Conservation (phyloP, 2,797 vertebrate genomes). For the Phoebastria nigripes region DNA sequence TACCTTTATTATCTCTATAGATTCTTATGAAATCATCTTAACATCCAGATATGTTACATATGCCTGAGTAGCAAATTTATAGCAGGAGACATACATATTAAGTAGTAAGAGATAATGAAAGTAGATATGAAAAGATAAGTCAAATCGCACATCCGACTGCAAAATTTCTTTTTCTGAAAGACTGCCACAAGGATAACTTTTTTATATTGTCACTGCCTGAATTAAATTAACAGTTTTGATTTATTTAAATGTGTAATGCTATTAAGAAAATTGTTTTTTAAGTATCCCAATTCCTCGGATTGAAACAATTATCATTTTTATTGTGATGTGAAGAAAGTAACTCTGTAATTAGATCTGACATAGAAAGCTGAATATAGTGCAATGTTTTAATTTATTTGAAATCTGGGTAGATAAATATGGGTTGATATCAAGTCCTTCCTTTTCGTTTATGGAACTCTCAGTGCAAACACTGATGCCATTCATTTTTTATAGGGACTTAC, state of each 20-base stretch:
- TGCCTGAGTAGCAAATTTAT: neutral
- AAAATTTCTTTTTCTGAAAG: neutral
- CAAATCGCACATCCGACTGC: neutral
- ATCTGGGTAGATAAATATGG: neutral
- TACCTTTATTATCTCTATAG: neutral
- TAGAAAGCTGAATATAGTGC: neutral
- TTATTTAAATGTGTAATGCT: constrained; percentile 43
- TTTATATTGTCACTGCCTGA: neutral
- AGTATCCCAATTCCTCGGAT: neutral
- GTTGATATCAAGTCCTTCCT: neutral
- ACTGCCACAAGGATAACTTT: constrained; percentile 16
- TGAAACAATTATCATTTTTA: constrained; percentile 58
- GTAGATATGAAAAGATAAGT: neutral
- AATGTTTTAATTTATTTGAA: constrained; percentile 15
- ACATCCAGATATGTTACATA: neutral
- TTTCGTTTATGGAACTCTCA: neutral
- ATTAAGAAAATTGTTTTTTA: constrained; percentile 62
- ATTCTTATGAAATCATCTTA: neutral
- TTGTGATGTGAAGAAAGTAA: constrained; percentile 31
- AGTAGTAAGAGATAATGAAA: neutral
- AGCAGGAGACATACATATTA: neutral
- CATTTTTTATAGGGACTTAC: neutral
- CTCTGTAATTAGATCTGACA: constrained; percentile 31
- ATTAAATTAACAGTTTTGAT: constrained; percentile 47
- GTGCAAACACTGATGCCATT: neutral